A percentile compares a stretch with the other conserved stretches of the same genome.
These are phyloP conservation scores for Dissostichus mawsoni DNA, from an alignment of 2,113 vertebrate genomes.

Conservation along the genomic window DNA sequence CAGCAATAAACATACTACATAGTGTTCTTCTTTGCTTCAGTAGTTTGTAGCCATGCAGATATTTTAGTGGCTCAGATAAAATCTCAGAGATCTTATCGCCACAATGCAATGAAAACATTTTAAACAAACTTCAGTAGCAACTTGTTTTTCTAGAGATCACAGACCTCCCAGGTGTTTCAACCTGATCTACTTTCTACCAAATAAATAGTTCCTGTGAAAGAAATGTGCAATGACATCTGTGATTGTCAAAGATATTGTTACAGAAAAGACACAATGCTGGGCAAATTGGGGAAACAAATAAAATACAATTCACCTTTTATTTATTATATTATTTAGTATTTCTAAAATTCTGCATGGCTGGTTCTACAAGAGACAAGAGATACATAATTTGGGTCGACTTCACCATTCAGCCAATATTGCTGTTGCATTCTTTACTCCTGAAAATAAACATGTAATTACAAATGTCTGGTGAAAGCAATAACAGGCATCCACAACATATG, in stretches of 20 bases:
- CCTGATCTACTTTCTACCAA: too few relatives aligned
- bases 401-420: too few relatives aligned
- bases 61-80: background rate
- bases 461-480: constrained; percentile 19
- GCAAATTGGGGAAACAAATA: background rate
- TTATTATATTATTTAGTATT: too few relatives aligned
- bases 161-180: too few relatives aligned
- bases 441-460: background rate
- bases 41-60: background rate
- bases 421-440: too few relatives aligned
- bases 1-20: background rate
- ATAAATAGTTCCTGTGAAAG: background rate
- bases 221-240: background rate
- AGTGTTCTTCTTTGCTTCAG: background rate
- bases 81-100: background rate
- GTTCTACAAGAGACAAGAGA: background rate
- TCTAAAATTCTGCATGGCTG: background rate
- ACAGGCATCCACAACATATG: constrained; percentile 46
- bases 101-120: background rate
- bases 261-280: background rate
- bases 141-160: background rate
- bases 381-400: background rate
- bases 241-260: background rate
- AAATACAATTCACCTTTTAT: background rate
- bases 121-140: background rate